Conservation (phyloP, 2,113 vertebrate species). For the Gambusia holbrooki region DNA sequence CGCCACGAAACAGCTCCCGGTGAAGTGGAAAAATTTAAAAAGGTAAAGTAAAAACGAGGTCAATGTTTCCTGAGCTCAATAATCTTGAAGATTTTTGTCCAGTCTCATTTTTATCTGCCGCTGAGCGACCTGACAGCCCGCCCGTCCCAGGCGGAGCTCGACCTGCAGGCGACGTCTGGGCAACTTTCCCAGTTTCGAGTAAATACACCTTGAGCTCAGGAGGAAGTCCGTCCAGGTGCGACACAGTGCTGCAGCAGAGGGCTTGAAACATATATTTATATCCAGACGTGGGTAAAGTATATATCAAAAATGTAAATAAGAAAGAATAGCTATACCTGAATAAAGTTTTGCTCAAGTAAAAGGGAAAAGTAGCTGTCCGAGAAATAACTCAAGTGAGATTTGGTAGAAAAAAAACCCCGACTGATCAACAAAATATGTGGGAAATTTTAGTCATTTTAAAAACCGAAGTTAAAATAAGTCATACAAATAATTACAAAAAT, state of each 20-base stretch:
- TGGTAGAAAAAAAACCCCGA: too few species aligned
- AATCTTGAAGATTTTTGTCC: background rate
- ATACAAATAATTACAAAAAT: too few species aligned
- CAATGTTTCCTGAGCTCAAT: background rate
- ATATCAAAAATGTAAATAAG: too few species aligned
- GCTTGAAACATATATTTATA: background rate
- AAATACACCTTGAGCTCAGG: constrained; percentile 58
- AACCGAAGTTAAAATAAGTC: too few species aligned
- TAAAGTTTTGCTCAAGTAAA: too few species aligned
- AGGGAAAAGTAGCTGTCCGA: too few species aligned
- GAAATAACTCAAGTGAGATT: too few species aligned
- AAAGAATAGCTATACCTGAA: too few species aligned
- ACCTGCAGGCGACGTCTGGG: constrained; percentile 37
- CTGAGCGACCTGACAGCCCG: background rate
- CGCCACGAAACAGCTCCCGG: constrained; percentile 55
- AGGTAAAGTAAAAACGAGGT: background rate
- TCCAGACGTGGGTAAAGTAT: too few species aligned
- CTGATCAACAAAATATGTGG: too few species aligned
- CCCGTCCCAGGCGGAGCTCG: constrained; percentile 54
- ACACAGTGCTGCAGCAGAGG: background rate
- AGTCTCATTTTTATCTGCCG: background rate
- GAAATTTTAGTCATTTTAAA: too few species aligned
- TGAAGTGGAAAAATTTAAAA: background rate
- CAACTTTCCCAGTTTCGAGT: constrained; percentile 69
- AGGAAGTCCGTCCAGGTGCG: constrained; percentile 72